Evolutionary conservation across 1,140 invertebrate genomes (phyloP), one percentile per base, ranked within the genome.

Genomic region (Plodia interpunctella): DNA sequence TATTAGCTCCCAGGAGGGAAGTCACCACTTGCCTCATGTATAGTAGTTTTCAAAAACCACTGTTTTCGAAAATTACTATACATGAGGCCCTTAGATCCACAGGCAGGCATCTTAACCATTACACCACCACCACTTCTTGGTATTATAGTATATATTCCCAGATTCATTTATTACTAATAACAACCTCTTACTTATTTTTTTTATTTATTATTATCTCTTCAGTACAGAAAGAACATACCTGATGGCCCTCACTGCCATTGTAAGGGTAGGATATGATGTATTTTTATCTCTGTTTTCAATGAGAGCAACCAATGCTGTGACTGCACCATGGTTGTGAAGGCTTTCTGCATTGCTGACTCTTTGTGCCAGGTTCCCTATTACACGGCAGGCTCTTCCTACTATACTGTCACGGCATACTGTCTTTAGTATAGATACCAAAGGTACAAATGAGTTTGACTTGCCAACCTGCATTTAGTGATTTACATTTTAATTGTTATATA

Each of bases 161-260:
- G n/a, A n/a, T n/a, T n/a, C n/a, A n/a, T n/a, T n/a, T n/a, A n/a
- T n/a, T n/a, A n/a, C n/a, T n/a, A n/a, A n/a, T n/a, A n/a, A n/a
- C n/a, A n/a, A n/a, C n/a, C n/a, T n/a, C n/a, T n/a, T n/a, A n/a
- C n/a, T n/a, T n/a, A n/a, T n/a, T n/a, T n/a, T n/a, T n/a, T n/a
- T n/a, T n/a, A n/a, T n/a, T n/a, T n/a, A n/a, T n/a, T n/a, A n/a
- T n/a, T 11, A 35, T 11, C 8, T 35, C 32, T 35, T 35, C 4
- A 10, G 32, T 5, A 11, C 2, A 35, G 1, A 35, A 35, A 19
- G 1, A 49, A 55, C 8, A 71, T 78, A 90, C 90, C 90, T 90
- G 25, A 91, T 86, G 30, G 90, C 90, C 60, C 90, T 76, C 5
- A 91, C 88, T 57, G 84, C 87, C 90, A 90, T 90, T 25, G 80